Percentiles rank a stretch among this genome's conserved stretches.
Evolutionary conservation across 2,888 invertebrate genomes (phyloP).

Genomic region (Acanthosepion pharaonis): DNA sequence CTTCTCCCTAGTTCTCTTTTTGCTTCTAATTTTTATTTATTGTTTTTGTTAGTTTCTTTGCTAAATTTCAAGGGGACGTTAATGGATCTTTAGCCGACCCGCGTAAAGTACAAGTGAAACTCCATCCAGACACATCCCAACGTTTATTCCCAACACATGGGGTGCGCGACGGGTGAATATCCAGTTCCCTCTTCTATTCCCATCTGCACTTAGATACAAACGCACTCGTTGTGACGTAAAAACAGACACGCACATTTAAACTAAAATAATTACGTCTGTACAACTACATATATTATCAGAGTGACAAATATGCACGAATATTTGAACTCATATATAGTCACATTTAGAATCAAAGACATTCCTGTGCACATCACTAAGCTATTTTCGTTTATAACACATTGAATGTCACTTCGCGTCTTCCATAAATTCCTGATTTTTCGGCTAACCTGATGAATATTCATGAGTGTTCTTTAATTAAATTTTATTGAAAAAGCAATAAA

Average conservation of each 20-base stretch:
- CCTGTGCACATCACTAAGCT: too few species aligned
- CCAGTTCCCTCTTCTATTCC: not conserved
- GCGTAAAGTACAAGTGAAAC: not conserved
- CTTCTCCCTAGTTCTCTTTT: too few species aligned
- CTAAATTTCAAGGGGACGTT: not conserved
- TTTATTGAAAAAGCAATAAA: too few species aligned
- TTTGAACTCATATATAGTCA: not conserved
- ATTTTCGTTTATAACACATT: too few species aligned
- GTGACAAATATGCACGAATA: not conserved
- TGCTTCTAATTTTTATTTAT: too few species aligned
- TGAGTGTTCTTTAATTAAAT: too few species aligned
- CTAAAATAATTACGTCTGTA: not conserved
- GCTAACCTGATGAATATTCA: too few species aligned
- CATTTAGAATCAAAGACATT: not conserved
- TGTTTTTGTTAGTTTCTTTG: not conserved
- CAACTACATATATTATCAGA: too few species aligned
- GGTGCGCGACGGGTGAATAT: not conserved
- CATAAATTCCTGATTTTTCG: too few species aligned
- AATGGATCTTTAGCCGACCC: not conserved
- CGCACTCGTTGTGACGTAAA: not conserved
- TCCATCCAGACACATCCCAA: not conserved
- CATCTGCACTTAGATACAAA: not conserved
- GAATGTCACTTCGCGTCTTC: too few species aligned
- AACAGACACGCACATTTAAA: not conserved
- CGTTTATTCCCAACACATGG: not conserved